phyloP scores from a whole-genome alignment of 2,888 invertebrate species.

The Eulithis prunata region DNA sequence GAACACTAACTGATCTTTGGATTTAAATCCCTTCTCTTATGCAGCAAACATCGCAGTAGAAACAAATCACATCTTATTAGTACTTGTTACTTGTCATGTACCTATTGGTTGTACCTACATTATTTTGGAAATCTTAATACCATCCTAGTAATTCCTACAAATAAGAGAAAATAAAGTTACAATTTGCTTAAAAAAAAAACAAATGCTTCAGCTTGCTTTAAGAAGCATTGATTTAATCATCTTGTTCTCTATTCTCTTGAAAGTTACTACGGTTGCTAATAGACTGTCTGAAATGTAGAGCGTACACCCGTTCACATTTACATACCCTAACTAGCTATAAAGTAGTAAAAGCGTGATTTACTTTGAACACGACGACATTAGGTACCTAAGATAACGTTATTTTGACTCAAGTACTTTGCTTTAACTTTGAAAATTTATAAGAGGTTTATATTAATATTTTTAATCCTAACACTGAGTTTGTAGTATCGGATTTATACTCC shows the following conservation, averaged over 20 bases:
- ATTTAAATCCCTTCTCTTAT: too few species aligned
- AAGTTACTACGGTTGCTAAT: constrained; percentile 9
- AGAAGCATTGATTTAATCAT: neutral
- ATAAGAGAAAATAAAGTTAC: too few species aligned
- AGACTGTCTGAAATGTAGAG: constrained; percentile 8
- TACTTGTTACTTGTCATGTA: too few species aligned
- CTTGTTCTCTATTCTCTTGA: neutral
- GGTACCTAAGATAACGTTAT: neutral
- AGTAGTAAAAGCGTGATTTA: constrained; percentile 16
- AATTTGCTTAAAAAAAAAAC: too few species aligned
- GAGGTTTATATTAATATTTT: constrained; percentile 1
- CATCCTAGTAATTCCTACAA: too few species aligned
- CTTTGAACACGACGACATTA: neutral
- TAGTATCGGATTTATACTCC: constrained; percentile 19
- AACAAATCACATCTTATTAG: too few species aligned
- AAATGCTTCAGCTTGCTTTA: too few species aligned
- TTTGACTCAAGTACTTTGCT: constrained; percentile 4
- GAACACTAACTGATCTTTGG: too few species aligned
- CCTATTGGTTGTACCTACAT: too few species aligned
- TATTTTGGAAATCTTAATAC: too few species aligned
- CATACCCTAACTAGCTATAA: constrained; percentile 19
- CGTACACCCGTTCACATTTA: constrained; percentile 12
- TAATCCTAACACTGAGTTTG: constrained; percentile 14
- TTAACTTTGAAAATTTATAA: neutral
- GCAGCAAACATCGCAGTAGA: too few species aligned